A percentile compares a stretch with the other conserved stretches of the same genome.
phyloP scores from a whole-genome alignment of 2,797 vertebrate species.

The Peromyscus eremicus region DNA sequence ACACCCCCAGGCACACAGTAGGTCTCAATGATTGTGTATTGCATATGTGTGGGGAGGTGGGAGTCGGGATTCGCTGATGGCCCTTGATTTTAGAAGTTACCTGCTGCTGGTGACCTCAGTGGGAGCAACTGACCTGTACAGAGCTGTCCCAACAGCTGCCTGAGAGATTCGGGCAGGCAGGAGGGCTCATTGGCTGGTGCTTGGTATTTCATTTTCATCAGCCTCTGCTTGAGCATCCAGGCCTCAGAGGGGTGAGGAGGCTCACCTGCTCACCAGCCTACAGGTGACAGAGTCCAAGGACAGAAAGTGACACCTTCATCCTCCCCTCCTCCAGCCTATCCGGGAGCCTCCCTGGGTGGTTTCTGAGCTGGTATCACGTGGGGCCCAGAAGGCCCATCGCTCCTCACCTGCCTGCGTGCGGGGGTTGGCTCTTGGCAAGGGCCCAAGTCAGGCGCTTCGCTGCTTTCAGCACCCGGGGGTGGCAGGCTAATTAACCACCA shows the following conservation, averaged over 20 bases:
- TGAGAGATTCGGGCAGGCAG: too few relatives aligned
- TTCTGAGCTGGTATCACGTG: conserved; percentile 17
- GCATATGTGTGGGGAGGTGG: neutral
- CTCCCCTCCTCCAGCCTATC: neutral
- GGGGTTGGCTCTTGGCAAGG: neutral
- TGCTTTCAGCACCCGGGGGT: conserved; percentile 52
- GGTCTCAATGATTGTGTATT: neutral
- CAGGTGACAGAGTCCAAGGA: neutral
- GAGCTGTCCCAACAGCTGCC: neutral
- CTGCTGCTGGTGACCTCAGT: neutral
- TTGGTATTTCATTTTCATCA: neutral
- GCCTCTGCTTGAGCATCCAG: neutral
- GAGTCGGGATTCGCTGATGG: neutral
- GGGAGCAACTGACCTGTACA: neutral
- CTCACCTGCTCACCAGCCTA: neutral
- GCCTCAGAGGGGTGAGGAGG: neutral
- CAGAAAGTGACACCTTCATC: neutral
- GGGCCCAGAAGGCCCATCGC: conserved; percentile 35
- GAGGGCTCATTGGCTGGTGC: neutral
- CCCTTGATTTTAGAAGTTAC: neutral
- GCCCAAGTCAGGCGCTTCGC: neutral
- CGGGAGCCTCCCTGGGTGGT: conserved; percentile 65
- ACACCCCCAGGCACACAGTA: neutral
- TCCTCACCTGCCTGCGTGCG: conserved; percentile 67
- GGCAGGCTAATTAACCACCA: conserved; percentile 49